phyloP scores from a whole-genome alignment of 2,888 invertebrate genomes.

The Orchestes rusci region DNA sequence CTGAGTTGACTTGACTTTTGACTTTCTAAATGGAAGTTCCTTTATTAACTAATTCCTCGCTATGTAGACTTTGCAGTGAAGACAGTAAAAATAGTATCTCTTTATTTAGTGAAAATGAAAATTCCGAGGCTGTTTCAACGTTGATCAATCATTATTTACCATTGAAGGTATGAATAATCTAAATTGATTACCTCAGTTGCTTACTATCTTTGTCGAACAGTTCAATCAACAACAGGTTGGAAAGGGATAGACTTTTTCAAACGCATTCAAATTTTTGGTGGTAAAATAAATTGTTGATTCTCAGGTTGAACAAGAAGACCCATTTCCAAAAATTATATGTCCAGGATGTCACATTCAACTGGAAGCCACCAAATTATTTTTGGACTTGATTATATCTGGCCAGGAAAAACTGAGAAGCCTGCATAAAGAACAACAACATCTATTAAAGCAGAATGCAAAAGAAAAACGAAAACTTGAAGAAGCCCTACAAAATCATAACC shows the following conservation, averaged over 20 bases:
- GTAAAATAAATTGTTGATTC: too few species aligned
- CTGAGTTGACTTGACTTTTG: too few species aligned
- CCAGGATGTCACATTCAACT: conserved; percentile 70
- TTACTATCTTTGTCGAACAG: too few species aligned
- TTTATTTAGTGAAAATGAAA: conserved; percentile 53
- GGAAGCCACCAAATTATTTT: conserved; percentile 66
- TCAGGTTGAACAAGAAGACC: conserved; percentile 64
- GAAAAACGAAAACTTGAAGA: conserved; percentile 37
- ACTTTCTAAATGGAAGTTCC: too few species aligned
- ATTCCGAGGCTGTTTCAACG: conserved; percentile 55
- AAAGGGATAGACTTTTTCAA: too few species aligned
- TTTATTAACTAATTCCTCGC: conserved; percentile 49
- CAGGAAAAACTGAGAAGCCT: conserved; percentile 53
- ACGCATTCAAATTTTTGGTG: too few species aligned
- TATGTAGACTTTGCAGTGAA: conserved; percentile 71
- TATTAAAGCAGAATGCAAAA: conserved; percentile 40
- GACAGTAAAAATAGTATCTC: conserved; percentile 62
- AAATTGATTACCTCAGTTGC: conserved; percentile 35
- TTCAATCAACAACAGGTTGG: too few species aligned
- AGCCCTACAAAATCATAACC: conserved; percentile 39
- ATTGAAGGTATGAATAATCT: conserved; percentile 53
- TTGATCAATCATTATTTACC: conserved; percentile 69
- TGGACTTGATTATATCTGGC: conserved; percentile 63
- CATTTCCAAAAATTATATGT: conserved; percentile 64
- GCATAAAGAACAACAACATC: conserved; percentile 45